Evolutionary conservation across 1,140 invertebrate genomes (phyloP), one percentile per base, ranked within the genome.

Genomic region (Saccostrea echinata): DNA sequence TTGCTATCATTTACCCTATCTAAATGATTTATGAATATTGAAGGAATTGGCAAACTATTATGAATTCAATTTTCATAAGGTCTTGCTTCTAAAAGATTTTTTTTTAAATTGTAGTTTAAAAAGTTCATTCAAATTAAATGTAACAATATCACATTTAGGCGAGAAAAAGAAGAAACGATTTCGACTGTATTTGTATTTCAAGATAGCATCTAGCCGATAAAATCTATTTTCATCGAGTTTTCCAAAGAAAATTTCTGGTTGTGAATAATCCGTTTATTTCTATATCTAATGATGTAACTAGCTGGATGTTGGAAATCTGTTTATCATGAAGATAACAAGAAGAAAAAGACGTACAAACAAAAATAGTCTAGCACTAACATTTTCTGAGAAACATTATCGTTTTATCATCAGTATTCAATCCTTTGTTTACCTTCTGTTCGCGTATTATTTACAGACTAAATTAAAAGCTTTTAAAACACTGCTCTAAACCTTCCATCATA

Each of bases 401-500:
- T 76, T 76, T 76, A 76, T 76, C 68, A 76, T 30, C 13, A 30
- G 68, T 76, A 30, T 30, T 33, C 9, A 24, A 76, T 76, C 68
- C 27, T 30, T 76, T 76, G 68, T 76, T 76, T 76, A 76, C 68
- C 68, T 30, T 27, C 24, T 76, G 68, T 12, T 30, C 30, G 27
- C 68, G 27, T 76, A 76, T 76, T 76, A 76, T 76, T 76, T 76
- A 76, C 68, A 76, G 27, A 13, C 27, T 33, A 13, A 76, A 76
- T 76, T 76, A 76, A 76, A 76, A 76, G 68, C 68, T 76, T 76
- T 76, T 76, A 76, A 27, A 76, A 76, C 68, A 76, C 68, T 76
- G 24, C 68, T 9, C 68, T 76, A 30, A n/a, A 64, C 24, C 8
- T 71, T 27, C 64, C 64, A 27, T 71, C 24, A 71, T 13, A 71